Conservation (phyloP, 1,140 invertebrate genomes). For the Ips typographus region DNA sequence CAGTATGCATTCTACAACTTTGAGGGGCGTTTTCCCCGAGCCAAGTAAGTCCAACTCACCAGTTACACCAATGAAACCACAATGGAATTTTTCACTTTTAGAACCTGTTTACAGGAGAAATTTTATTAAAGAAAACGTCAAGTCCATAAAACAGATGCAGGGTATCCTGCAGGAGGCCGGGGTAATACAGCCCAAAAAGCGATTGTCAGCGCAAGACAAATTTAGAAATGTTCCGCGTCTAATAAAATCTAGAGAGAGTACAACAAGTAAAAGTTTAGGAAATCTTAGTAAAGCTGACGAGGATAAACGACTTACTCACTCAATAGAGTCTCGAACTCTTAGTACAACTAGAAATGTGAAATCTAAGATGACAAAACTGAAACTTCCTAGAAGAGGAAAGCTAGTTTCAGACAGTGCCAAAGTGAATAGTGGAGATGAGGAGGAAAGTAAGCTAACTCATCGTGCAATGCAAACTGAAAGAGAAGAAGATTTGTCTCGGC, state of each 20-base stretch:
- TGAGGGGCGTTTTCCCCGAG: constrained; percentile 60
- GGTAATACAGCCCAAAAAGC: constrained; percentile 34
- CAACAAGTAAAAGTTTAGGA: constrained; percentile 8
- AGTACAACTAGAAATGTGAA: constrained; percentile 2
- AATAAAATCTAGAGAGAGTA: constrained; percentile 22
- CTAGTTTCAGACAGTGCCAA: neutral
- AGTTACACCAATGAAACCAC: neutral
- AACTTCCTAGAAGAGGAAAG: neutral
- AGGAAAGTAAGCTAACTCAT: constrained; percentile 36
- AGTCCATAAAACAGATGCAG: constrained; percentile 58
- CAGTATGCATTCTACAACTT: constrained; percentile 50
- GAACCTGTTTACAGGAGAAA: constrained; percentile 59
- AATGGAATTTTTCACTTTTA: constrained; percentile 38
- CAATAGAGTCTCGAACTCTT: neutral
- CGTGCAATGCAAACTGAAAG: constrained; percentile 46
- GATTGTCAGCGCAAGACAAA: constrained; percentile 42
- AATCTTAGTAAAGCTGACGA: constrained; percentile 13
- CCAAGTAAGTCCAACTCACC: constrained; percentile 55
- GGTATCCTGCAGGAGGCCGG: constrained; percentile 54
- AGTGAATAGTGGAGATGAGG: constrained; percentile 1
- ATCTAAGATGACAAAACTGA: neutral
- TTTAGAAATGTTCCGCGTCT: constrained; percentile 45
- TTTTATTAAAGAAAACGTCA: constrained; percentile 61
- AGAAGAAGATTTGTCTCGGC: constrained; percentile 40
- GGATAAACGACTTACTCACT: neutral